Evolutionary conservation across 2,113 vertebrate species (phyloP), one percentile per base, ranked within the genome.

Genomic region (Nyctibius bracteatus): DNA sequence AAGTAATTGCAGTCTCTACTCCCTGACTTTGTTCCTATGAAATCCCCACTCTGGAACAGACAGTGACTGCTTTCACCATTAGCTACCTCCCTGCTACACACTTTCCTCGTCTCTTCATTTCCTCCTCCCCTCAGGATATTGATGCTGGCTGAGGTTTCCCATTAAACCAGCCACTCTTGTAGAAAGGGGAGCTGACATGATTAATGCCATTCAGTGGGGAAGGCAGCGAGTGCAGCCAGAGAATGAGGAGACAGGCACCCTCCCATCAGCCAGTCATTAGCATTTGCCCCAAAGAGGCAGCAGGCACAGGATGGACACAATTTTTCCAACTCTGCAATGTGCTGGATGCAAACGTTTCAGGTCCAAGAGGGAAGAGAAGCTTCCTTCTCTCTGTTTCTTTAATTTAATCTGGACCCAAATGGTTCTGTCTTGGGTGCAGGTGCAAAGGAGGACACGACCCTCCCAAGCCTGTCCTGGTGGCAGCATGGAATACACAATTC

Each of bases 81-180:
- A 95, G 91, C 94, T 55, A 14, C 74, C 85, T 95, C 73, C 65
- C 54, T 94, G 59, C 91, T 58, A 11, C 74, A 87, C 3, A 2
- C 73, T 78, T 47, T 23, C 70, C 30, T 43, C 51, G 77, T 12
- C 79, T 79, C 59, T 85, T 89, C 72, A 95, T 73, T 96, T 94
- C 82, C 84, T 83, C 63, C 72, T 96, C 78, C 85, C 94, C 90
- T 97, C 46, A 43, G 82, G 94, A 65, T 91, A 96, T 80, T 92
- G 95, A 71, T 81, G 77, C 79, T 98, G 97, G 97, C 88, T 97
- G 95, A 96, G 97, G 92, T 97, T 98, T 98, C 97, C 97, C 97
- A 98, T 98, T 98, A 98, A 98, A 97, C 67, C 95, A 98, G 95
- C 77, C 97, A 96, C 85, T 98, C 97, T 98, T 98, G 97, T 98